Evolutionary conservation across 2,888 invertebrate genomes (phyloP).

Genomic region (Lucinisca nassula): DNA sequence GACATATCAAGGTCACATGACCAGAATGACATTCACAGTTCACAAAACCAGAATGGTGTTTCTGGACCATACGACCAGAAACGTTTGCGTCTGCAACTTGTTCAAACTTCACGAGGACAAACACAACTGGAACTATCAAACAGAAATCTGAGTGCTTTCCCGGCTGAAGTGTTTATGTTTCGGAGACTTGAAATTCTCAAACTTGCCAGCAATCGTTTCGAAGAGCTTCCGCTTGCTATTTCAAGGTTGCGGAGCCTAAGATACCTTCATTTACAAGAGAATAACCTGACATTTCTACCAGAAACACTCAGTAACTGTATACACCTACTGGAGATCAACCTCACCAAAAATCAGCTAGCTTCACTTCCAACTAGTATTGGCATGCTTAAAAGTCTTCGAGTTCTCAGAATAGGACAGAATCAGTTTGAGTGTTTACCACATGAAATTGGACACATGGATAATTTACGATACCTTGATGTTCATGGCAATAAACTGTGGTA

Average conservation of each 20-base stretch:
- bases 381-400: slow-evolving; percentile 63
- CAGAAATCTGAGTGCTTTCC: slow-evolving; percentile 75
- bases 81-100: slow-evolving; percentile 65
- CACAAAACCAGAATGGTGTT: slow-evolving; percentile 16
- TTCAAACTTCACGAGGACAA: slow-evolving; percentile 73
- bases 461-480: slow-evolving; percentile 82
- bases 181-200: slow-evolving; percentile 81
- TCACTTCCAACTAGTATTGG: slow-evolving; percentile 77
- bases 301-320: slow-evolving; percentile 85
- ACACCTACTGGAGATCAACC: slow-evolving; percentile 78
- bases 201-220: slow-evolving; percentile 82
- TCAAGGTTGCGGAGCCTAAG: slow-evolving; percentile 80
- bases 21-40: background rate
- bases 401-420: slow-evolving; percentile 82
- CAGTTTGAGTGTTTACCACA: slow-evolving; percentile 84
- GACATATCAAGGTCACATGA: slow-evolving; percentile 19
- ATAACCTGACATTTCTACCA: slow-evolving; percentile 80
- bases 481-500: slow-evolving; percentile 85
- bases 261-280: slow-evolving; percentile 80
- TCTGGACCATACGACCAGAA: background rate
- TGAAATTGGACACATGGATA: slow-evolving; percentile 81
- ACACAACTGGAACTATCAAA: slow-evolving; percentile 81
- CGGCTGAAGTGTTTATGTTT: slow-evolving; percentile 80
- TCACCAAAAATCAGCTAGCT: slow-evolving; percentile 79
- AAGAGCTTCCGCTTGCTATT: slow-evolving; percentile 79